Base-by-base conservation (phyloP, 2,113 vertebrate genomes). In the Tetraodon nigroviridis region DNA sequence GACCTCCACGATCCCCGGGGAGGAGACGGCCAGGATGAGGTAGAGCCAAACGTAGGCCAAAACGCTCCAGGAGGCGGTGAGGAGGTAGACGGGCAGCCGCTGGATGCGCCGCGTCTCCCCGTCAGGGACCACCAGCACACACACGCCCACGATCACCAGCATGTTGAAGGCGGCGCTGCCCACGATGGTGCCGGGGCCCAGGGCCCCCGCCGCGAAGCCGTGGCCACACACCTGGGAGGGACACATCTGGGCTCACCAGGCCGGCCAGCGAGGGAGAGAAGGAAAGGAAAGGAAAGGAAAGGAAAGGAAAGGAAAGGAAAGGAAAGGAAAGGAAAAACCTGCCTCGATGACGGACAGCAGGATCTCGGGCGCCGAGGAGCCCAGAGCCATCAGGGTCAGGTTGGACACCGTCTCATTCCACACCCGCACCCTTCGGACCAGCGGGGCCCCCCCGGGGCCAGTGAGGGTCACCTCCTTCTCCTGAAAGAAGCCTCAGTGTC, bases 401-500 rank as follows among this genome's bases (percentile, higher is more conserved):
- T 98, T 98, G 85, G 96, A 98, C 1, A 98, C 94, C 0, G 96
- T 98, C 89, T 98, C 96, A 0, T 98, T 98, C 96, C 96, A 98
- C 86, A 98, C 90, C 40, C 95, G 89, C 2, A 98, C 94, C 0
- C 92, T 95, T 5, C 89, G 91, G 4, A 95, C 86, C 1, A 91
- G 93, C 18, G 90, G 95, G 78, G 97, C 95, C 0, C 96, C 96
- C 0, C 94, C 94, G 55, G 94, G 86, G 15, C 94, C 93, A 58
- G 94, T 97, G 73, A 98, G 87, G 3, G 93, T 97, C 79, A 98
- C 93, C 79, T 96, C 91, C 67, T 93, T 98, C 84, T 94, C 96
- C 86, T 98, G 17, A 19, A 58, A 41, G 13, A 3, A 64, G 5
- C 51, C n/a, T n/a, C n/a, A n/a, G n/a, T n/a, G n/a, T n/a, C n/a